phyloP scores from a whole-genome alignment of 2,797 vertebrate species.

The Geotrypetes seraphini region DNA sequence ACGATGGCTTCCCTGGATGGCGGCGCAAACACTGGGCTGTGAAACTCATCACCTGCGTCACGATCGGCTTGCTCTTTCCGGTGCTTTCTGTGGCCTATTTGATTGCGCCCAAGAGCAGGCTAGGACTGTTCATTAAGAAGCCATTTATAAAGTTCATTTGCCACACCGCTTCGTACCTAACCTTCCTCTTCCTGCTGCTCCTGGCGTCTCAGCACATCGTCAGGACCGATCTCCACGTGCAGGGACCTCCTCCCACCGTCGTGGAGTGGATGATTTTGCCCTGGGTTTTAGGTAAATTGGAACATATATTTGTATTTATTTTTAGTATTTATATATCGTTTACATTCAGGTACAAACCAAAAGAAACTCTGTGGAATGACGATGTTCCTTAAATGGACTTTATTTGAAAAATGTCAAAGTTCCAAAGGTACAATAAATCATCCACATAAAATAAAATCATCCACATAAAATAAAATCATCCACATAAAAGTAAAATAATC shows the following conservation, averaged over 20 bases:
- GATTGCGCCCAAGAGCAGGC: conserved; percentile 84
- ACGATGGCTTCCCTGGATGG: conserved; percentile 94
- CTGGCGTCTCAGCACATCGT: conserved; percentile 95
- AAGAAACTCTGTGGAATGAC: too few species aligned
- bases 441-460: too few species aligned
- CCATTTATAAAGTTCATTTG: conserved; percentile 99
- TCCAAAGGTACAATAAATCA: too few species aligned
- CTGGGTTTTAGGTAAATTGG: conserved; percentile 83
- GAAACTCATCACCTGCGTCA: conserved; percentile 90
- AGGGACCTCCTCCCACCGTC: conserved; percentile 88
- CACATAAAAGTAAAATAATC: too few species aligned
- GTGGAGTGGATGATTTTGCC: conserved; percentile 98
- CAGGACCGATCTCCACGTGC: conserved; percentile 88
- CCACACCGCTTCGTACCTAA: conserved; percentile 94
- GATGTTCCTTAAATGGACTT: too few species aligned
- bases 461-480: too few species aligned
- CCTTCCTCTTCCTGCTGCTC: conserved; percentile 93
- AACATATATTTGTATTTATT: too few species aligned
- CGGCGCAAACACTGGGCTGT: conserved; percentile 90
- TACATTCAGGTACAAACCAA: too few species aligned
- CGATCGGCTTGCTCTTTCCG: conserved; percentile 89
- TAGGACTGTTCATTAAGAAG: conserved; percentile 94
- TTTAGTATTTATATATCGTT: too few species aligned
- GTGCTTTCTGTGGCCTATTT: conserved; percentile 84
- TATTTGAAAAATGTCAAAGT: too few species aligned